A percentile compares a stretch with the other conserved stretches of the same genome.
These are phyloP conservation scores for Orchesella cincta DNA, from an alignment of 1,140 invertebrate species.

Conservation along the genomic window DNA sequence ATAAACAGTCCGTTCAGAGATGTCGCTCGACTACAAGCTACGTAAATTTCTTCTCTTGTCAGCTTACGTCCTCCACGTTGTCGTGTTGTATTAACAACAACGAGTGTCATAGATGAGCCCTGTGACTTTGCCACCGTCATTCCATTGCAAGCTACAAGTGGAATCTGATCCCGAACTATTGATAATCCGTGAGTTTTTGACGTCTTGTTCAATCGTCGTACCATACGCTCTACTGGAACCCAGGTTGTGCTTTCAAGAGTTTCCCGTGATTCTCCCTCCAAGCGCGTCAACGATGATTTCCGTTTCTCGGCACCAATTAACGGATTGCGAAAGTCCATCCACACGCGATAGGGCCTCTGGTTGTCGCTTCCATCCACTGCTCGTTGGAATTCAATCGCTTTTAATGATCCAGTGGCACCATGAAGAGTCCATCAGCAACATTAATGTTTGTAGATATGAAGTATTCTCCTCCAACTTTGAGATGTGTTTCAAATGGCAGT, in stretches of 20 bases:
- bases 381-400: slow-evolving; percentile 50
- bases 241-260: too few species aligned
- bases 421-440: slow-evolving; percentile 53
- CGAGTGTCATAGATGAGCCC: not conserved
- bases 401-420: slow-evolving; percentile 53
- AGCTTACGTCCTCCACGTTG: not conserved
- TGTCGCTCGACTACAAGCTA: slow-evolving; percentile 32
- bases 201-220: not conserved
- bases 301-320: not conserved
- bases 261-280: too few species aligned
- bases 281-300: too few species aligned
- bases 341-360: not conserved
- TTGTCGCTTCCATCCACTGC: too few species aligned
- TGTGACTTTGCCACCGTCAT: not conserved
- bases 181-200: not conserved
- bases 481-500: slow-evolving; percentile 51
- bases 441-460: slow-evolving; percentile 54
- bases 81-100: not conserved
- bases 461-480: slow-evolving; percentile 52
- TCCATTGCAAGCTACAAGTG: not conserved
- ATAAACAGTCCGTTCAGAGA: slow-evolving; percentile 31
- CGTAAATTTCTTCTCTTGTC: slow-evolving; percentile 25
- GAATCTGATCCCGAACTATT: not conserved
- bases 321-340: slow-evolving; percentile 3
- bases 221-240: not conserved